Base-by-base conservation (phyloP, 2,888 invertebrate genomes). In the Laspeyria flexula region DNA sequence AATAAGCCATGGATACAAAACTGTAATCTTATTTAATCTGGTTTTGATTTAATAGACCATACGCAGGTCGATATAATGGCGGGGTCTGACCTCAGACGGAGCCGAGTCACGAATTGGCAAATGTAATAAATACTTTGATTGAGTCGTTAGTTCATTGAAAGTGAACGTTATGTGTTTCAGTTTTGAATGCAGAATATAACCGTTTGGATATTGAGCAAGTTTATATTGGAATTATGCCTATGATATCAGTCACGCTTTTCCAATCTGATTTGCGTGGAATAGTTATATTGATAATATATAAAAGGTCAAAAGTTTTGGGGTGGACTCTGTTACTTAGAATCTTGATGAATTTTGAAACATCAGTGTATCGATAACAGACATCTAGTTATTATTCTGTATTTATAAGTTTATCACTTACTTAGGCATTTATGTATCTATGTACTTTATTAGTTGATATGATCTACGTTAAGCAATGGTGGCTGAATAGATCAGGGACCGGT, bases 51-150 rank as follows among this genome's bases (percentile, higher is more conserved):
- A 56, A 59, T 61, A 55, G 64, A 56, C 51, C 64, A 38, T 56
- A 54, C 39, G 43, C 40, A 60, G 47, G 50, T 48, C 46, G 43
- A 56, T 56, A 39, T 66, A 64, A 64, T 64, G 50, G 51, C 51
- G 35, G 43, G 43, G 29, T 45, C 40, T 64, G 68, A 69, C 68
- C 69, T 69, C 55, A 56, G 64, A 46, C 44, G 57, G 64, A 57
- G 66, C 29, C 69, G 37, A 70, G 67, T 71, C 50, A 60, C 71
- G 64, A 69, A 59, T 59, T 52, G 41, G 63, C 67, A 66, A 70
- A 75, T 64, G 67, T 56, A 62, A 65, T 61, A 65, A 63, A 66
- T 71, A 68, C 65, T 67, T 68, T 55, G 60, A 75, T 72, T 60
- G 63, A 72, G 45, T 60, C 38, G 57, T 59, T 63, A 59, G 42